Evolutionary conservation across 2,888 invertebrate genomes (phyloP), one percentile per base, ranked within the genome.

Genomic region (Loripinus fragilis): DNA sequence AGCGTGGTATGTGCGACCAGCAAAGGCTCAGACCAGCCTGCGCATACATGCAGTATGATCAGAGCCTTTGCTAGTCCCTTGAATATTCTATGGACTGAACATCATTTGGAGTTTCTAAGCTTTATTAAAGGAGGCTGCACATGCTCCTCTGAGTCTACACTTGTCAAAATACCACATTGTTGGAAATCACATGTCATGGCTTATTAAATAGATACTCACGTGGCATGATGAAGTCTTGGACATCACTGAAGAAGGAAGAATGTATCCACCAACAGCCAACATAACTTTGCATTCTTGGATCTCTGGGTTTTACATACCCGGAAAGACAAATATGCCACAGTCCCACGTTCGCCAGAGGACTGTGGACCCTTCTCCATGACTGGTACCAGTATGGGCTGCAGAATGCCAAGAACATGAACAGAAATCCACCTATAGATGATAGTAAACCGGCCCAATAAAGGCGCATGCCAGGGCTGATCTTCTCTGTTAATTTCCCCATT

Each of bases 211-310:
- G 20, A 20, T 65, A 85, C 88, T 87, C 86, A 91, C 91, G 86
- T 52, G 91, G 91, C 90, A 89, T 89, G n/a, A 91, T 86, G 25
- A 82, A 72, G 38, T 85, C 73, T 20, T 74, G 74, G 8, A 90
- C 88, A 48, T 87, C 87, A 10, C 81, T 80, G 72, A 91, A 91
- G 76, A 89, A 88, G 0, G 89, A 78, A 0, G 91, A 90, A 66
- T 90, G 90, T 25, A 91, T 91, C 91, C 91, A 91, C 91, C 91
- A 91, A 76, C 91, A 91, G 0, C 91, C 91, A 0, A 91, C 91
- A 68, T 90, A 91, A 7, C 90, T 87, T 52, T 89, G 88, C 83
- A 91, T 78, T 1, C 76, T 79, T 0, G 90, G 90, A 42, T 91
- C 91, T 20, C 76, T 60, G 1, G 91, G 91, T 68, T 90, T 90